These are phyloP conservation scores for Brachymystax lenok DNA, from an alignment of 2,797 vertebrate species.

Conservation along the genomic window DNA sequence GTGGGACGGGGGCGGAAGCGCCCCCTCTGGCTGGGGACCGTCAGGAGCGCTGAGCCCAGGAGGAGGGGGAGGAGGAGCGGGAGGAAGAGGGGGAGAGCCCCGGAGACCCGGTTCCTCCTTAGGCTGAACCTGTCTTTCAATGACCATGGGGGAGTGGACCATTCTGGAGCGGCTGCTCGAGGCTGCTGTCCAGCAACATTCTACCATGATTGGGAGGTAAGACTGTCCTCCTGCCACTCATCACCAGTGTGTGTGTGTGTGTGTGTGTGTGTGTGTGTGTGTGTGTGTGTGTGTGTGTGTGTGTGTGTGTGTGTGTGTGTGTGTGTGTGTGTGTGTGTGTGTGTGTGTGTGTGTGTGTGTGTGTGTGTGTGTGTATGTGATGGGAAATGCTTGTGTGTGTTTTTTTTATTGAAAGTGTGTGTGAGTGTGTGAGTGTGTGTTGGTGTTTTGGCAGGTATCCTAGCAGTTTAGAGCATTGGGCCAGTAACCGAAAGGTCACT, in stretches of 20 bases:
- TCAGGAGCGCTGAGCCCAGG: conserved; percentile 12
- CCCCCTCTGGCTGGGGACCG: conserved; percentile 3
- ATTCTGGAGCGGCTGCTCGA: conserved; percentile 89
- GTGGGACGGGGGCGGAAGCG: conserved; percentile 7
- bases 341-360: not conserved
- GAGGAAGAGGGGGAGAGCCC: conserved; percentile 20
- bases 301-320: conserved; percentile 6
- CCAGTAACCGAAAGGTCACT: too few relatives aligned
- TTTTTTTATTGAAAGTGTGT: not conserved
- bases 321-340: conserved; percentile 9
- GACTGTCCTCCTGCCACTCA: conserved; percentile 21
- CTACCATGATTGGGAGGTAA: conserved; percentile 89
- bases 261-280: not conserved
- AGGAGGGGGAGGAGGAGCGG: conserved; percentile 24
- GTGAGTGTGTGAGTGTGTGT: conserved; percentile 14
- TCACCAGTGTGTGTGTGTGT: not conserved
- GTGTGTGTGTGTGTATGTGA: too few relatives aligned
- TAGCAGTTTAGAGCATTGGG: too few relatives aligned
- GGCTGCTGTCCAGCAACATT: conserved; percentile 91
- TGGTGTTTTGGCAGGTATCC: too few relatives aligned
- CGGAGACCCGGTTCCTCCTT: conserved; percentile 42
- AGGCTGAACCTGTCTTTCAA: conserved; percentile 36
- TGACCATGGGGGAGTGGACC: conserved; percentile 87
- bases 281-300: not conserved
- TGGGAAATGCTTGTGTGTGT: too few relatives aligned